phyloP scores from a whole-genome alignment of 2,888 invertebrate genomes.

The Melanchra persicariae region DNA sequence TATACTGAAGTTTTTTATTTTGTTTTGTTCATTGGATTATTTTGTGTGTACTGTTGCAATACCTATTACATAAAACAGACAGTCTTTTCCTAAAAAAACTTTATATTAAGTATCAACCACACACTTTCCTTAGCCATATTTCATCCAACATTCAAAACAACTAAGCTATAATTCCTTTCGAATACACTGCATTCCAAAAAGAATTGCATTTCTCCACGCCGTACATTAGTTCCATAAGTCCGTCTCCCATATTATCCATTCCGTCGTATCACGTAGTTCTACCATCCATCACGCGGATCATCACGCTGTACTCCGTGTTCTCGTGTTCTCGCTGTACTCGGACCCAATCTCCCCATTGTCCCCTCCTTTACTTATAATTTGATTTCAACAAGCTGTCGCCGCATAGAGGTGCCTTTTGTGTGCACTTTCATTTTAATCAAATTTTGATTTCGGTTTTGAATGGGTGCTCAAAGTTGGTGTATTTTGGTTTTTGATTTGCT shows the following conservation, averaged over 20 bases:
- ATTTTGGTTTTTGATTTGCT: constrained; percentile 17
- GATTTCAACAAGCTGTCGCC: constrained; percentile 84
- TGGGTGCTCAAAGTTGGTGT: constrained; percentile 47
- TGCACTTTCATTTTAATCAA: constrained; percentile 67
- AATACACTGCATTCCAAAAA: constrained; percentile 51
- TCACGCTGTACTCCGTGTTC: constrained; percentile 48
- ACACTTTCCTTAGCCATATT: not conserved
- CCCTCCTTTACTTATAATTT: constrained; percentile 79
- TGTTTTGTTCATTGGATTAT: too few relatives aligned
- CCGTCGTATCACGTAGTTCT: constrained; percentile 64
- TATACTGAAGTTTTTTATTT: too few relatives aligned
- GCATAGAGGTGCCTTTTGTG: constrained; percentile 63
- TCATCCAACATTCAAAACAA: constrained; percentile 17
- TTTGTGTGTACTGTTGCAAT: too few relatives aligned
- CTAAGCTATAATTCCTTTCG: not conserved
- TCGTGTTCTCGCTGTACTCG: constrained; percentile 49
- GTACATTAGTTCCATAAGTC: constrained; percentile 58
- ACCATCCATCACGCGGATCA: constrained; percentile 71
- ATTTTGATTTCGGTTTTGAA: constrained; percentile 64
- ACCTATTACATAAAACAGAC: too few relatives aligned
- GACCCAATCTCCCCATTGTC: constrained; percentile 63
- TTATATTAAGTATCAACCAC: not conserved
- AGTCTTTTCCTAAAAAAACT: too few relatives aligned
- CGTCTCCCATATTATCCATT: constrained; percentile 64
- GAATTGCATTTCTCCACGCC: constrained; percentile 57